Base-by-base conservation (phyloP, 1,140 invertebrate species). In the Drusus annulatus region DNA sequence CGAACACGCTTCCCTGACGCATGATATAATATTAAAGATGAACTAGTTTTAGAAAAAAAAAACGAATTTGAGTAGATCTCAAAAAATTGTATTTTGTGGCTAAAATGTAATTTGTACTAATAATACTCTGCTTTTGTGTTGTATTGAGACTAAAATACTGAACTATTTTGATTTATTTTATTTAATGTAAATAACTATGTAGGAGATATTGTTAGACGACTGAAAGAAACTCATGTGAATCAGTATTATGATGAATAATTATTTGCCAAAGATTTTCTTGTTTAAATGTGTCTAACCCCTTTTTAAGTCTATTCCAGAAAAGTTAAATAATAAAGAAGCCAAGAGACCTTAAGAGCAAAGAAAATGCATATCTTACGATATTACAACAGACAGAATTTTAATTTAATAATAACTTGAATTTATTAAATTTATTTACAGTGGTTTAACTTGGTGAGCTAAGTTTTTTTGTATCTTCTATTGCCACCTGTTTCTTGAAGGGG, bases 1-100 rank as follows among this genome's bases (percentile, higher is more conserved):
- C 50, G 51, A 56, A 31, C 16, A 76, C 1, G 31, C 74, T 31
- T 25, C 19, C 50, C 63, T 80, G 60, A 25, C 79, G 0, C 73
- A 76, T 52, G 60, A 76, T 45, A 45, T 45, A 76, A 23, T 80
- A 28, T 69, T 69, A 17, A 73, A 79, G 31, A 56, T 79, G 19
- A 45, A 21, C n/a, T 75, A 52, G 21, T 17, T 58, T 23, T 25
- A 3, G 28, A 56, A 56, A 5, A 28, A 28, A 56, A 60, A 45
- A 50, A n/a, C n/a, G n/a, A 25, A 50, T 81, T 65, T 23, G 15
- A n/a, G n/a, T n/a, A n/a, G n/a, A 75, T 45, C 10, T 45, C 13
- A 28, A n/a, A n/a, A n/a, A n/a, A 51, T 78, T n/a, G 68, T 62
- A 31, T 65, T 23, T 36, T 65, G 19, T 25, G 16, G 23, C 31